Percentiles rank a stretch among this genome's conserved stretches.
Evolutionary conservation across 2,113 vertebrate species (phyloP).

Genomic region (Chaetops frenatus): DNA sequence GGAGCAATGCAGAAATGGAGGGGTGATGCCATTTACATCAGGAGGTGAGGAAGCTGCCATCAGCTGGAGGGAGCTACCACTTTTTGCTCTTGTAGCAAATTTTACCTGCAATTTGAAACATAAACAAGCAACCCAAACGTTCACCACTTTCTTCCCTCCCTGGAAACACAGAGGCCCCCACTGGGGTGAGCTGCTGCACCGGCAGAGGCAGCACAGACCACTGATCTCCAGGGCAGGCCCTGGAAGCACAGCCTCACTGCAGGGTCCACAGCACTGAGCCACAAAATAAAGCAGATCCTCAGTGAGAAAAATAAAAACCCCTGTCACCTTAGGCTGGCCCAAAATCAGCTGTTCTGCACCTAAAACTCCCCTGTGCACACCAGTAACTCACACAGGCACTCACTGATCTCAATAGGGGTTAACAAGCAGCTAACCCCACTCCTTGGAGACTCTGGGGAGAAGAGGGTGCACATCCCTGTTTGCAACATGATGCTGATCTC

Average conservation of each 20-base stretch:
- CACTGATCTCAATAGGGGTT: accelerated
- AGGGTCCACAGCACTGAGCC: not conserved
- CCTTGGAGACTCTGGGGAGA: not conserved
- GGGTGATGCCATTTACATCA: not conserved
- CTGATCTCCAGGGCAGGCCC: not conserved
- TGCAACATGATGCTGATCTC: not conserved
- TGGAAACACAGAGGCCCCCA: not conserved
- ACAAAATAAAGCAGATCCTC: not conserved
- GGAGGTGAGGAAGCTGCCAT: not conserved
- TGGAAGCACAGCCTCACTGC: not conserved
- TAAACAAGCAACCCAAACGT: not conserved
- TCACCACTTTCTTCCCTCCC: not conserved
- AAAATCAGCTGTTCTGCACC: not conserved
- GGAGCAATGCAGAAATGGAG: not conserved
- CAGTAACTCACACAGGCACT: not conserved
- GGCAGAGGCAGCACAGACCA: not conserved
- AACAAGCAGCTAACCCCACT: accelerated
- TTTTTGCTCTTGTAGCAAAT: not conserved
- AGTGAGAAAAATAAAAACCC: not conserved
- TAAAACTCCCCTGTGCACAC: not conserved
- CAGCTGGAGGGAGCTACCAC: not conserved
- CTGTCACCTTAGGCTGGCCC: not conserved
- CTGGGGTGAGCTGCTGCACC: not conserved
- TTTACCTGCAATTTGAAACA: not conserved
- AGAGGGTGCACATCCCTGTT: not conserved